Evolutionary conservation across 1,140 invertebrate genomes (phyloP), one percentile per base, ranked within the genome.

Genomic region (Pygmarrhopalites habei): DNA sequence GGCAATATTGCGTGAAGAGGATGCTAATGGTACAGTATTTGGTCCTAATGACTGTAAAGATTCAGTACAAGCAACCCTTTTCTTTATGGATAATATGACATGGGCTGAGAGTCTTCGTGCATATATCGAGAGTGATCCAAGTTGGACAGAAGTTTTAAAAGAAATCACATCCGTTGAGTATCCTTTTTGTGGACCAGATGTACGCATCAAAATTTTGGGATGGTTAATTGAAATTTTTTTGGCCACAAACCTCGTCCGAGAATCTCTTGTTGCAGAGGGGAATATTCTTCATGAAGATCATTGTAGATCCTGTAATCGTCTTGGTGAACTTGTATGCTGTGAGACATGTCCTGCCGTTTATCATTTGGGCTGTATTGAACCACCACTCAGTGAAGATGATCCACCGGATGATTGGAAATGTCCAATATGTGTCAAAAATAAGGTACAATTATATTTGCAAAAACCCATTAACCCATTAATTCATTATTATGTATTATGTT

Each of bases 381-480:
- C 94, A 43, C 92, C 94, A 10, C 78, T 97, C 73, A 57, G 35
- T 28, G 65, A 60, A 21, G 51, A 47, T 41, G 83, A 87, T 28
- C 94, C 94, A 46, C 88, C 90, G 44, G 92, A 95, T 79, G 94
- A 97, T 73, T 98, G 94, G 94, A 87, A 94, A 68, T 98, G 95
- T 81, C 85, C 83, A 70, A 83, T 95, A 41, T 98, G 95, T 77
- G 86, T 87, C 75, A 86, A 86, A 51, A 91, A 98, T 74, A 87
- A 91, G 81, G 86, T 95, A 68, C 68, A 60, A 14, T 59, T n/a
- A n/a, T 55, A 19, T n/a, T n/a, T n/a, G n/a, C n/a, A n/a, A n/a
- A n/a, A n/a, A n/a, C n/a, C n/a, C n/a, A n/a, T n/a, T n/a, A n/a
- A n/a, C n/a, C n/a, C n/a, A n/a, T n/a, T n/a, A n/a, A n/a, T n/a